Evolutionary conservation across 2,888 invertebrate species (phyloP).

Genomic region (Ethmia dodecea): DNA sequence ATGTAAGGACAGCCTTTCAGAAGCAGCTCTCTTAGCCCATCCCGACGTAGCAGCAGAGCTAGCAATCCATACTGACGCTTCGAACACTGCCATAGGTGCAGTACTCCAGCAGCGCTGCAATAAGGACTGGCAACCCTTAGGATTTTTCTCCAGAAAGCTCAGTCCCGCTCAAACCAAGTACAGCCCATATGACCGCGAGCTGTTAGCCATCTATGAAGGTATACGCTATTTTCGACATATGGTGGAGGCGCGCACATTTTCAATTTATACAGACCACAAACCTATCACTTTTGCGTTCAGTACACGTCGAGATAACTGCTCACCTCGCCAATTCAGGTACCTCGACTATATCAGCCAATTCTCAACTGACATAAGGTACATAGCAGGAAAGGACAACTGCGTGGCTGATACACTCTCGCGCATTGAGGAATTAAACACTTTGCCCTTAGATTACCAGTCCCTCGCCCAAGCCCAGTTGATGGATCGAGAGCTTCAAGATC

Average conservation of each 20-base stretch:
- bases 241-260: slow-evolving; percentile 36
- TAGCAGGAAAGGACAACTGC: slow-evolving; percentile 10
- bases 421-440: slow-evolving; percentile 13
- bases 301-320: too few relatives aligned
- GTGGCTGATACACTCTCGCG: slow-evolving; percentile 24
- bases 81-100: slow-evolving; percentile 35
- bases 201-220: slow-evolving; percentile 36
- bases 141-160: slow-evolving; percentile 36
- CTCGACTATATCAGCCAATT: too few relatives aligned
- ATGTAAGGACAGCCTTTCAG: slow-evolving; percentile 26
- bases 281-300: too few relatives aligned
- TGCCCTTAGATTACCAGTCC: slow-evolving; percentile 4
- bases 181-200: slow-evolving; percentile 40
- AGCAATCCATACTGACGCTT: slow-evolving; percentile 34
- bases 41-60: slow-evolving; percentile 24
- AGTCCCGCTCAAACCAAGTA: slow-evolving; percentile 28
- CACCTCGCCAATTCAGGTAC: too few relatives aligned
- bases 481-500: slow-evolving; percentile 6
- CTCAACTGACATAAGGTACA: too few relatives aligned
- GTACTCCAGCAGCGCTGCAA: slow-evolving; percentile 31
- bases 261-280: slow-evolving; percentile 17
- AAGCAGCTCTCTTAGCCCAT: slow-evolving; percentile 33
- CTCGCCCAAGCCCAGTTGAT: slow-evolving; percentile 5
- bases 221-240: slow-evolving; percentile 36
- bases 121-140: slow-evolving; percentile 29